Evolutionary conservation across 2,888 invertebrate genomes (phyloP).

Genomic region (Parasteatoda lunata): DNA sequence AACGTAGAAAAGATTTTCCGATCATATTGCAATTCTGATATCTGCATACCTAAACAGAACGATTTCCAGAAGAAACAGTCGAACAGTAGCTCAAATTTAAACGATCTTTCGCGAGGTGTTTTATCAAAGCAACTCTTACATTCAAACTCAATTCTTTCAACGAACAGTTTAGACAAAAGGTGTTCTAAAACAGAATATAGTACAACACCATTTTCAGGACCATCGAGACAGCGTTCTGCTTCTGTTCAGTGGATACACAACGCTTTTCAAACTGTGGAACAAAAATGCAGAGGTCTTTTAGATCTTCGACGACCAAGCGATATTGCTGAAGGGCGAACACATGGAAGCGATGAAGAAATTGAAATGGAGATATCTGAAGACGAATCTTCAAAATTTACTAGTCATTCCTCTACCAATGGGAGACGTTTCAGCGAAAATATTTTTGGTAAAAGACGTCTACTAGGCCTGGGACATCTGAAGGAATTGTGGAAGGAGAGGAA

Average conservation of each 20-base stretch:
- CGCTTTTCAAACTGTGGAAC: conserved; percentile 29
- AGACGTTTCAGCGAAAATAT: conserved; percentile 56
- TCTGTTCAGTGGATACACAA: conserved; percentile 58
- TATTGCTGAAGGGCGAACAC: conserved; percentile 38
- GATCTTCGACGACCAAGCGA: conserved; percentile 50
- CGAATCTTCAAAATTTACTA: not conserved
- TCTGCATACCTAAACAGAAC: conserved; percentile 22
- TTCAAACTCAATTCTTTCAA: not conserved
- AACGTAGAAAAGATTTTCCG: conserved; percentile 3
- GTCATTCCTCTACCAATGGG: not conserved
- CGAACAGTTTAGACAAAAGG: too few species aligned
- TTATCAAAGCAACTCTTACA: not conserved
- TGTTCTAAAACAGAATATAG: not conserved
- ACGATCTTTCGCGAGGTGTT: not conserved
- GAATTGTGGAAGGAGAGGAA: conserved; percentile 39
- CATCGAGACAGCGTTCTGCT: conserved; percentile 9
- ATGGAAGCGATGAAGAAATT: conserved; percentile 42
- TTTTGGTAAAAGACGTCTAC: conserved; percentile 25
- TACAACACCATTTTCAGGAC: not conserved
- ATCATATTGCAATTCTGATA: conserved; percentile 39
- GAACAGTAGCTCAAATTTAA: not conserved
- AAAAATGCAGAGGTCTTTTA: conserved; percentile 21
- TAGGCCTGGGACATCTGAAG: conserved; percentile 30
- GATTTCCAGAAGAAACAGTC: conserved; percentile 8
- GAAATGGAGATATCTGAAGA: conserved; percentile 28